phyloP scores from a whole-genome alignment of 2,113 vertebrate genomes.

The Percina caprodes region DNA sequence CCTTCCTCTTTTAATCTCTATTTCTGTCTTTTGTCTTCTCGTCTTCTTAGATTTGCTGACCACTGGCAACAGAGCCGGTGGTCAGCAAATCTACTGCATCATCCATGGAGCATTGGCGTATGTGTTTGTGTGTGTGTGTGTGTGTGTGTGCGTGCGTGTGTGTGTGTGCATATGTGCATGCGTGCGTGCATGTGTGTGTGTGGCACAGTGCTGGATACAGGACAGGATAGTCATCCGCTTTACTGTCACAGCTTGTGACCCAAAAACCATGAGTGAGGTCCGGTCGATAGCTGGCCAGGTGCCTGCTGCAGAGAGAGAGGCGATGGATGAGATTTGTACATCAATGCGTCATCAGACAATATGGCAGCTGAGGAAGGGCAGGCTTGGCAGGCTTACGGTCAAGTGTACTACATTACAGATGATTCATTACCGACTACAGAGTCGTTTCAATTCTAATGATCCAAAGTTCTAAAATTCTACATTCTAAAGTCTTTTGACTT shows the following conservation, averaged over 20 bases:
- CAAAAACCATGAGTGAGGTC: conserved; percentile 74
- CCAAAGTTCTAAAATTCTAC: too few species aligned
- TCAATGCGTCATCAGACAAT: conserved; percentile 57
- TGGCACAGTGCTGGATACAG: conserved; percentile 28
- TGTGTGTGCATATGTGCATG: conserved; percentile 13
- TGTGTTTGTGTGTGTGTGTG: conserved; percentile 20
- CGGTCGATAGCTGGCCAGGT: conserved; percentile 67
- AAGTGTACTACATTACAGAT: conserved; percentile 5
- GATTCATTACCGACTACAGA: conserved; percentile 19
- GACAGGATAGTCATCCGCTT: conserved; percentile 65
- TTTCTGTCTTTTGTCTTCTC: conserved; percentile 7
- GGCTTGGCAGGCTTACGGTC: conserved; percentile 13
- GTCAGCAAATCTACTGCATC: conserved; percentile 72
- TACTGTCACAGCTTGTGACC: conserved; percentile 77
- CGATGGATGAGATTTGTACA: conserved; percentile 55
- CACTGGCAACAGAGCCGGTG: conserved; percentile 47
- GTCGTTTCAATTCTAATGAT: neutral
- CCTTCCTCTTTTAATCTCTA: conserved; percentile 11
- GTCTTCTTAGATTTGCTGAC: neutral
- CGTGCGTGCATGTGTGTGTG: conserved; percentile 31
- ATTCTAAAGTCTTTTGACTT: neutral
- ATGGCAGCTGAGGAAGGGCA: conserved; percentile 29
- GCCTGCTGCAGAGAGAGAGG: conserved; percentile 53
- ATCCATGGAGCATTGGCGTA: conserved; percentile 13
- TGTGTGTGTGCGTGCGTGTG: conserved; percentile 23